Base-by-base conservation (phyloP, 1,140 invertebrate genomes). In the Harlomillsia oculata region DNA sequence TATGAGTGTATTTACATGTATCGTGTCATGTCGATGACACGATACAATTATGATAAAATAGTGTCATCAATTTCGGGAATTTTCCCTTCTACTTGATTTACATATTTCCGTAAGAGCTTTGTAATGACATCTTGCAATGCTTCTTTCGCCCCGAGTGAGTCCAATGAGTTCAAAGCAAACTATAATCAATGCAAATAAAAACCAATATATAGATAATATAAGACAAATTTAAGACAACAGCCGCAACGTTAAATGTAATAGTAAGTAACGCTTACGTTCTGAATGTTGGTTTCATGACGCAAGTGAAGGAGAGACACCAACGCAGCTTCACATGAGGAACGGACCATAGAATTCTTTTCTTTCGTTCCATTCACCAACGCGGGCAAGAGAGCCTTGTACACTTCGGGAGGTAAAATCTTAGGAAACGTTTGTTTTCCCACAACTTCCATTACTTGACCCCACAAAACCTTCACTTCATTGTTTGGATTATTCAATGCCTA, bases 311-410 rank as follows among this genome's bases (percentile, higher is more conserved):
- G 78, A 43, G 84, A 80, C 37, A 95, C 82, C 21, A 97, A 75
- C 11, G 93, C 91, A 60, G 87, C 80, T 78, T 97, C 94, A 55
- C 91, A 89, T 72, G 90, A 89, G 1, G 88, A 85, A 70, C 89
- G 88, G 3, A 98, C 93, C 66, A 89, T 86, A 20, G 88, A 83
- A 74, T 97, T 97, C 72, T 96, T 97, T 74, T 97, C 94, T 74
- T 97, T 97, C 20, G 92, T 95, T 51, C 93, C 93, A 75, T 96
- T 97, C 2, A 97, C 91, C 54, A 97, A 74, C 74, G 88, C 88
- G 5, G 92, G 90, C 49, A 97, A 71, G 48, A 94, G 72, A 16
- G 81, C 70, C 68, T 83, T 88, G 29, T 92, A 73, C 53, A 92
- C 70, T 64, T 88, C 85, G 14, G 60, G 43, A 4, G 82, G 74